Evolutionary conservation across 2,797 vertebrate genomes (phyloP), one percentile per base, ranked within the genome.

Genomic region (Sebastes kiyomatsui): DNA sequence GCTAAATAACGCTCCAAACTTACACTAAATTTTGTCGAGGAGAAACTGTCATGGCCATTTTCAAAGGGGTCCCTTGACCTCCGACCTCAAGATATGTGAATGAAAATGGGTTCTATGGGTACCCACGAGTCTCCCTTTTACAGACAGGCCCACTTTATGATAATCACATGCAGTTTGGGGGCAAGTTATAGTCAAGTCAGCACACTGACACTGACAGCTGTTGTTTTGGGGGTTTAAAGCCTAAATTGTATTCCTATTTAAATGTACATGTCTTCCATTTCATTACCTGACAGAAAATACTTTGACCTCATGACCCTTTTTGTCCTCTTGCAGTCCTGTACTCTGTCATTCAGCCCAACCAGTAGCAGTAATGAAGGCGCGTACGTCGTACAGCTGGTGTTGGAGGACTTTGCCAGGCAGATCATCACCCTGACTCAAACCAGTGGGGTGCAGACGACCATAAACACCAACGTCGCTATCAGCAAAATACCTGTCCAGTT

Each of bases 321-420:
- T n/a, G n/a, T 76, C 20, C 52, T 46, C 42, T 6, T 68, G 18
- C 69, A 90, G 89, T 77, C 81, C 14, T 90, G 87, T 23, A 66
- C 58, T n/a, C 77, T 85, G 46, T 82, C 76, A 7, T 84, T 84
- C 78, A 49, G 1, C 61, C 2, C 64, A 4, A 79, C 68, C 61
- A 12, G 0, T 0, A 68, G n/a, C 72, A 25, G 3, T 14, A 3
- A 10, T 20, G 32, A 65, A 65, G 79, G 79, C 4, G 0, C 10
- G 0, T 80, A 89, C 3, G 74, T 7, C 0, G 81, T 89, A 3
- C 83, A 84, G 72, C 27, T 87, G 71, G 23, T 85, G 32, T 77
- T 91, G 82, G 85, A 91, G 80, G 90, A 90, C 75, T 89, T 89
- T 16, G 82, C 87, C 42, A 35, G 5, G 2, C 18, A 80, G 71